Evolutionary conservation across 2,888 invertebrate species (phyloP).

Genomic region (Iselma pallidipennis): DNA sequence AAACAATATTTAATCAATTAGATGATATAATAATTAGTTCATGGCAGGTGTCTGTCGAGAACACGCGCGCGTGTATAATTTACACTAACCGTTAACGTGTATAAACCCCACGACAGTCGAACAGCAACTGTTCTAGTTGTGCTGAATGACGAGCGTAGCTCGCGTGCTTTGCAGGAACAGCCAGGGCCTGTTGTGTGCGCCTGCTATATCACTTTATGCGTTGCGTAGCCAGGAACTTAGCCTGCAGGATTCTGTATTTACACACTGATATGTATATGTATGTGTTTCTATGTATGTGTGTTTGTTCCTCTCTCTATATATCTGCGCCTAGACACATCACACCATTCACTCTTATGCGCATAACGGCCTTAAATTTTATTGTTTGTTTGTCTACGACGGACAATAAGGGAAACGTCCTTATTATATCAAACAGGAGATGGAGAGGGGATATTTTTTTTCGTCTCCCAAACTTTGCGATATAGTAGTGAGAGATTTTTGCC

Average conservation of each 20-base stretch:
- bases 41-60: constrained; percentile 19
- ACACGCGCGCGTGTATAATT: constrained; percentile 16
- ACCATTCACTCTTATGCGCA: constrained; percentile 20
- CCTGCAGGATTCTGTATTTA: constrained; percentile 38
- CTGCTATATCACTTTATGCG: constrained; percentile 35
- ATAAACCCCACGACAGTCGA: constrained; percentile 33
- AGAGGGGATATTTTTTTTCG: background rate
- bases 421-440: background rate
- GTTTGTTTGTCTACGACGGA: constrained; percentile 27
- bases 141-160: constrained; percentile 30
- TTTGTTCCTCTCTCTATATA: background rate
- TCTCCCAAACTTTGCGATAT: constrained; percentile 4
- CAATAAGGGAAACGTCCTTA: background rate
- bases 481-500: constrained; percentile 2
- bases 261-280: constrained; percentile 18
- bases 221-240: constrained; percentile 40
- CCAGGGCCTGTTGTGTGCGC: constrained; percentile 32
- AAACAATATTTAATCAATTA: background rate
- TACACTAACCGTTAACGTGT: constrained; percentile 27
- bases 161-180: constrained; percentile 32
- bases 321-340: background rate
- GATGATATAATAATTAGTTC: constrained; percentile 9
- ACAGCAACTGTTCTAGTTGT: constrained; percentile 31
- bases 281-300: constrained; percentile 23
- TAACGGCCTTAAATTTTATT: constrained; percentile 31